Percentiles rank a stretch among this genome's conserved stretches.
Evolutionary conservation across 2,888 invertebrate genomes (phyloP).

Genomic region (Acanthosoma haemorrhoidale): DNA sequence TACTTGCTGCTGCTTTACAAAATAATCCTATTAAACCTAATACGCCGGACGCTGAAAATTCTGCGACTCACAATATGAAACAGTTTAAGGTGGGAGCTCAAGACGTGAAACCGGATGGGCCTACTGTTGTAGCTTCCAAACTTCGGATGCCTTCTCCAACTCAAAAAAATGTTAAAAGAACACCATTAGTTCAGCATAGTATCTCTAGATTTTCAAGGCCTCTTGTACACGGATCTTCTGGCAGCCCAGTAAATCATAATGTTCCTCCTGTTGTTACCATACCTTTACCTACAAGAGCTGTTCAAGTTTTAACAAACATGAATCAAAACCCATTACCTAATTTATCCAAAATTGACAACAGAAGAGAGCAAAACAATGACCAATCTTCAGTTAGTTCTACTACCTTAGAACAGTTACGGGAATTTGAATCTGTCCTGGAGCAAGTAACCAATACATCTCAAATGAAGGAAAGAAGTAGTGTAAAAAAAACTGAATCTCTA

Average conservation of each 20-base stretch:
- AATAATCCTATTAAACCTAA: conserved; percentile 36
- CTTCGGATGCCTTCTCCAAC: conserved; percentile 44
- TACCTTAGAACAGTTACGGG: conserved; percentile 68
- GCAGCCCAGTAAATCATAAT: conserved; percentile 54
- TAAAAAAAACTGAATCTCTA: conserved; percentile 47
- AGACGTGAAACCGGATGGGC: conserved; percentile 46
- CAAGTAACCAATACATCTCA: conserved; percentile 54
- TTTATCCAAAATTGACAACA: conserved; percentile 34
- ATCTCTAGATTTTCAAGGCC: conserved; percentile 51
- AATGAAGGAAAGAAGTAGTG: conserved; percentile 64
- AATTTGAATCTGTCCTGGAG: conserved; percentile 74
- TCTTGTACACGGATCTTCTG: conserved; percentile 57
- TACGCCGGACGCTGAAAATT: conserved; percentile 3
- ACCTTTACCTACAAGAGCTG: conserved; percentile 39
- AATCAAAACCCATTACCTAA: conserved; percentile 34
- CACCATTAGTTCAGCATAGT: conserved; percentile 47
- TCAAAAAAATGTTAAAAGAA: conserved; percentile 47
- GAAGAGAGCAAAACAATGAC: conserved; percentile 47
- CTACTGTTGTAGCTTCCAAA: conserved; percentile 46
- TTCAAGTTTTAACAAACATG: conserved; percentile 44
- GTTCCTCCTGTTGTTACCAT: conserved; percentile 46
- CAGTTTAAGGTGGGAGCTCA: conserved; percentile 48
- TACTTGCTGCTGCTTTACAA: conserved; percentile 49
- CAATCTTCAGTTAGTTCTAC: conserved; percentile 63
- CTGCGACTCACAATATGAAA: conserved; percentile 31